phyloP scores from a whole-genome alignment of 2,113 vertebrate species.

The Apteryx owenii region DNA sequence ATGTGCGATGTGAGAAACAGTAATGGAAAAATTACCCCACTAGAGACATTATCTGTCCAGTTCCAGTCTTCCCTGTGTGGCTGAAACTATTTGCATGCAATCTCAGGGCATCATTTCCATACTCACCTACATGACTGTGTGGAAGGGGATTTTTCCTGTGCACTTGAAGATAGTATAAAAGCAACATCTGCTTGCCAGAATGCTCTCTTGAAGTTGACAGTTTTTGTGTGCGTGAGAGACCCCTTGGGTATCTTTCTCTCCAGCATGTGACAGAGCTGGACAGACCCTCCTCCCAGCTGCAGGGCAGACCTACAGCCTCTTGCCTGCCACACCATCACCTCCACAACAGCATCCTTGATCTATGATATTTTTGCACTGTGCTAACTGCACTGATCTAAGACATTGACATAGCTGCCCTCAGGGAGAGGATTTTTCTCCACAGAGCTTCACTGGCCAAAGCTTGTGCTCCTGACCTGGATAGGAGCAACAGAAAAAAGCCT shows the following conservation, averaged over 20 bases:
- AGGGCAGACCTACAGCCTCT: no score
- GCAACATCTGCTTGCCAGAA: background rate
- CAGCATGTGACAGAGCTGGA: background rate
- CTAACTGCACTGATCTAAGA: background rate
- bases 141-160: background rate
- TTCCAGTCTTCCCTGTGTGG: background rate
- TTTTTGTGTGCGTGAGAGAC: no score
- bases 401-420: background rate
- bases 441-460: background rate
- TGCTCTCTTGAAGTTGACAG: background rate
- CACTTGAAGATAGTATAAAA: background rate
- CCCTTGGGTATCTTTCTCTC: background rate
- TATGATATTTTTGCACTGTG: no score
- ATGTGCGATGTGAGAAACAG: background rate
- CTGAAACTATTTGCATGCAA: accelerated
- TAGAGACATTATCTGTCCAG: background rate
- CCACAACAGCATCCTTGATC: background rate
- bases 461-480: background rate
- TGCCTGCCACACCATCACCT: no score
- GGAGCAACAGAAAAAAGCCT: background rate
- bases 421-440: background rate
- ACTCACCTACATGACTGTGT: background rate
- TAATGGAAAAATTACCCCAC: background rate
- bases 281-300: no score
- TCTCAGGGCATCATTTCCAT: background rate